Evolutionary conservation across 2,797 vertebrate species (phyloP).

Genomic region (Sebastes hopkinsi): DNA sequence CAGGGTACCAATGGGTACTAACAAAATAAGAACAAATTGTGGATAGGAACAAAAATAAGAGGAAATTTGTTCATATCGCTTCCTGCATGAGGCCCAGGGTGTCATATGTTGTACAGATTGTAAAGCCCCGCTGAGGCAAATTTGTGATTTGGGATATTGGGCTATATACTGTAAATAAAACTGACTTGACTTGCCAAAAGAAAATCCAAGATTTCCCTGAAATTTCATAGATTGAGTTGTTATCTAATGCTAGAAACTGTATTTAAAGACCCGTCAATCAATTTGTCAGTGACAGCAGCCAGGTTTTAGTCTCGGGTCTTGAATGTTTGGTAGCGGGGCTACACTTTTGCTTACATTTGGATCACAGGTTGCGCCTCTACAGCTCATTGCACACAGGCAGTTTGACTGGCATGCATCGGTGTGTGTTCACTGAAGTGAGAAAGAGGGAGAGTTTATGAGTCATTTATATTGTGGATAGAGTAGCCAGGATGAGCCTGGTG

Average conservation of each 20-base stretch:
- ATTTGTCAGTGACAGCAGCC: not conserved
- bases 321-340: not conserved
- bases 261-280: constrained; percentile 2
- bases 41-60: no score
- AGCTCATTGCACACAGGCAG: constrained; percentile 42
- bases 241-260: not conserved
- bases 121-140: not conserved
- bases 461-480: constrained; percentile 40
- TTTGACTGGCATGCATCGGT: constrained; percentile 55
- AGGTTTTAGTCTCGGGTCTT: not conserved
- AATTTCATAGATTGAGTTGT: not conserved
- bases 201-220: constrained; percentile 10
- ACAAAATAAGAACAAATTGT: no score
- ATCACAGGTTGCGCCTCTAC: constrained; percentile 38
- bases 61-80: no score
- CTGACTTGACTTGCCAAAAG: not conserved
- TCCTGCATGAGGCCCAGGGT: no score
- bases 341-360: constrained; percentile 45
- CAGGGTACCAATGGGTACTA: no score
- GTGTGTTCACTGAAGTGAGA: constrained; percentile 59
- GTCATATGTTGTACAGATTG: not conserved
- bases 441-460: constrained; percentile 56
- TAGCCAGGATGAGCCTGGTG: constrained; percentile 36
- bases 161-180: not conserved
- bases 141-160: not conserved